phyloP scores from a whole-genome alignment of 2,888 invertebrate genomes.

The Synanthedon andrenaeformis region DNA sequence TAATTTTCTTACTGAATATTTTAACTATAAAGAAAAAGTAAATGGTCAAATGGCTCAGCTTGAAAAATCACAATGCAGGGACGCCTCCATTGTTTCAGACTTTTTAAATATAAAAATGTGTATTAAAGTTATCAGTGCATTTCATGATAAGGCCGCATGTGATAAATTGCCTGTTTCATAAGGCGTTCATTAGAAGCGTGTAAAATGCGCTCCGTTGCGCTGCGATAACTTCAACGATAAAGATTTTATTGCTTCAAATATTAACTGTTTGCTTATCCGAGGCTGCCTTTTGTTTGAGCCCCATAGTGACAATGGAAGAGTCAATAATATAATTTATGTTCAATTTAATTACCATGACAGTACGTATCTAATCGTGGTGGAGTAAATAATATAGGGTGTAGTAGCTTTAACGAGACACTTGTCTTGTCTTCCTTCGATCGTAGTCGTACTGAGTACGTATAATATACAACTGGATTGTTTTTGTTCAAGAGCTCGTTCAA shows the following conservation, averaged over 20 bases:
- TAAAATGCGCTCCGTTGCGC: conserved; percentile 64
- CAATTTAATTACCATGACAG: not conserved
- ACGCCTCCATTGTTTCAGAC: not conserved
- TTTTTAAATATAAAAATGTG: conserved; percentile 16
- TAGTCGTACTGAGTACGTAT: too few relatives aligned
- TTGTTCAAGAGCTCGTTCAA: too few relatives aligned
- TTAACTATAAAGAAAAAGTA: too few relatives aligned
- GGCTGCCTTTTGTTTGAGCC: conserved; percentile 31
- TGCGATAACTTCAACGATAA: conserved; percentile 60
- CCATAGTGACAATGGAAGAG: conserved; percentile 23
- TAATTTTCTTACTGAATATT: too few relatives aligned
- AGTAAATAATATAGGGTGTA: too few relatives aligned
- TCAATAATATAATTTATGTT: conserved; percentile 6
- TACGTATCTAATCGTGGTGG: too few relatives aligned
- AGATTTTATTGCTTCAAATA: conserved; percentile 64
- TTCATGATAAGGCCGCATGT: conserved; percentile 61
- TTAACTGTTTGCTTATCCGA: conserved; percentile 56
- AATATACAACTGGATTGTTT: too few relatives aligned
- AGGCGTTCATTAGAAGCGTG: conserved; percentile 68
- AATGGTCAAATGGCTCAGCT: too few relatives aligned
- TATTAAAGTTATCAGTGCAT: conserved; percentile 49
- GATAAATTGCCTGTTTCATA: conserved; percentile 70
- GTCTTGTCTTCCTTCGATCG: too few relatives aligned
- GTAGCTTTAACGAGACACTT: too few relatives aligned
- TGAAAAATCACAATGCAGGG: too few relatives aligned